These are phyloP conservation scores for Tetragnatha versicolor DNA, from an alignment of 1,140 invertebrate genomes.

Conservation along the genomic window DNA sequence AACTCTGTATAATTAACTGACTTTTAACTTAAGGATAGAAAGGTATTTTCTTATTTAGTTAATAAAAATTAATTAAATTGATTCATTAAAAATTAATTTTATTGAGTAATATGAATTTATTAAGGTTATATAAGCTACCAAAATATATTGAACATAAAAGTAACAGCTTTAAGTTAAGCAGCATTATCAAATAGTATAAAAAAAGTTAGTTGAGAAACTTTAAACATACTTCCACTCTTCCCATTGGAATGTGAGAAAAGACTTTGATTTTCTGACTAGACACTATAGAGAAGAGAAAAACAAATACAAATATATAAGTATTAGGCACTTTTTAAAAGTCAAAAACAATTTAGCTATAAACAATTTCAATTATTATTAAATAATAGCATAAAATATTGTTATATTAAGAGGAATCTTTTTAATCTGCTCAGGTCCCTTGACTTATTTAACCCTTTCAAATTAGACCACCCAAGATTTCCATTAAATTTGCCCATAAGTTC, in stretches of 20 bases:
- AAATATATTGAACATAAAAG: neutral
- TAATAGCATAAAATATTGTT: no score
- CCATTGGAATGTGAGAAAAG: constrained; percentile 55
- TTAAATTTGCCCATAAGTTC: no score
- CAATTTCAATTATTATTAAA: no score
- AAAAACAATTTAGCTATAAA: no score
- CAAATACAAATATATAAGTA: no score
- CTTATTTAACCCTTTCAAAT: no score
- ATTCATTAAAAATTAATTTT: neutral
- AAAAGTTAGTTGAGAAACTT: neutral
- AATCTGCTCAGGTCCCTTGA: no score
- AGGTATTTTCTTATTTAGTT: neutral
- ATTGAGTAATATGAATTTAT: neutral
- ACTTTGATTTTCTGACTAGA: constrained; percentile 50
- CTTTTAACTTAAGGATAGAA: neutral
- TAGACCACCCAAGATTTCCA: no score
- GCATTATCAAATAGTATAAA: neutral
- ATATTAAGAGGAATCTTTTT: no score
- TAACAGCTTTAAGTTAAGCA: neutral
- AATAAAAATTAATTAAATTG: neutral
- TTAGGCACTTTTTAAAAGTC: no score
- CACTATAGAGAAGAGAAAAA: constrained; percentile 17
- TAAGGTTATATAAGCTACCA: neutral
- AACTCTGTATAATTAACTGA: neutral
- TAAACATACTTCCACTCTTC: constrained; percentile 50